Percentiles rank a stretch among this genome's conserved stretches.
Conservation (phyloP, 2,113 vertebrate species). For the Cnemophilus loriae region DNA sequence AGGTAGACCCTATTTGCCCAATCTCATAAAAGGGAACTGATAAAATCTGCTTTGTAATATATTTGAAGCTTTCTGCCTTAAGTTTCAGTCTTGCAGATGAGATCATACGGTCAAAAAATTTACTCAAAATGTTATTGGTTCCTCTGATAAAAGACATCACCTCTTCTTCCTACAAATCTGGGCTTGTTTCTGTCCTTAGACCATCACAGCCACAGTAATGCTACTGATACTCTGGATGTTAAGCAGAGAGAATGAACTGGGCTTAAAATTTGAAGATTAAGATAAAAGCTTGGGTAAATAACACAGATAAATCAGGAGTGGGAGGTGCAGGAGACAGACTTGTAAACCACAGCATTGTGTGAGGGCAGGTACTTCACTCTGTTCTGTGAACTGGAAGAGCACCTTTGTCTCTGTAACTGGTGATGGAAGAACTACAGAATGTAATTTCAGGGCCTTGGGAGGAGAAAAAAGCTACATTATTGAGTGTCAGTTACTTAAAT, state of each 20-base stretch:
- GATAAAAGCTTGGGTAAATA: not conserved
- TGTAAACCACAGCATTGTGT: not conserved
- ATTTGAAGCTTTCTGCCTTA: not conserved
- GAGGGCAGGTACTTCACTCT: not conserved
- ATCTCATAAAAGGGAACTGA: not conserved
- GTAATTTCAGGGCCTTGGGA: not conserved
- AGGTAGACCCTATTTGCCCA: not conserved
- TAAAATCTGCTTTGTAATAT: not conserved
- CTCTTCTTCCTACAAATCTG: not conserved
- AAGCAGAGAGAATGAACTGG: not conserved
- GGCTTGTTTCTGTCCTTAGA: not conserved
- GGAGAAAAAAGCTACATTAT: not conserved
- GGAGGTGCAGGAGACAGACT: not conserved
- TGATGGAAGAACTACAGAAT: not conserved
- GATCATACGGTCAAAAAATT: not conserved
- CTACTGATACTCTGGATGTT: not conserved
- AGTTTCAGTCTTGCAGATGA: not conserved
- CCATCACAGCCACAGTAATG: not conserved
- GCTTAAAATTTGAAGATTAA: not conserved
- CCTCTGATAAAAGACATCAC: not conserved
- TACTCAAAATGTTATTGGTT: not conserved
- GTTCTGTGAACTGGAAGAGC: not conserved
- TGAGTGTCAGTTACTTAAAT: not conserved
- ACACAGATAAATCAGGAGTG: not conserved
- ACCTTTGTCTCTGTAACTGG: not conserved